Base-by-base conservation (phyloP, 2,888 invertebrate species). In the Spialia ferax region DNA sequence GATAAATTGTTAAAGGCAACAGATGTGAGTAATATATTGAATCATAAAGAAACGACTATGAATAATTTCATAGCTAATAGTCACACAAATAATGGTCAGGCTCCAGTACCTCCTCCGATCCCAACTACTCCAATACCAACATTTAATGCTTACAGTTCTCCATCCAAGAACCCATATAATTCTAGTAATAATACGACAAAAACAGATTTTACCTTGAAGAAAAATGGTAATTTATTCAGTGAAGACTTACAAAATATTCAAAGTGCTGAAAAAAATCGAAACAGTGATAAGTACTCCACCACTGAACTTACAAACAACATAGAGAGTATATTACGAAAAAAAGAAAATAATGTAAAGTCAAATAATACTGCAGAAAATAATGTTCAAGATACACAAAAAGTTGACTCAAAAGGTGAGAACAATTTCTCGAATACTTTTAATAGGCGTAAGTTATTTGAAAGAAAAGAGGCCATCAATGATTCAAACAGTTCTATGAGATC, bases 381-480 rank as follows among this genome's bases (percentile, higher is more conserved):
- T 15, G 77, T 73, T 70, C 75, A 80, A 61, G 87, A 87, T 54
- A 68, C 63, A 35, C 77, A 78, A 54, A 86, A 82, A 74, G 57
- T 78, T 29, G 91, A 91, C 62, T 61, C 76, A 45, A 86, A 86
- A 75, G 69, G 79, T 54, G 87, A 91, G 38, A 85, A 79, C n/a
- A 84, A 75, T 68, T 84, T 74, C 74, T 88, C 86, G 10, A 91
- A 89, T 71, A 92, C 91, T 2, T 74, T 91, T 61, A 89, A 80
- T 67, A 93, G 89, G 79, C 85, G 85, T 77, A 91, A 87, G 77
- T 70, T 91, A 23, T 91, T 92, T 73, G 91, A 93, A 80, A 89
- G 84, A 69, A 76, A 78, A 32, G 86, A 87, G 18, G 70, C 76
- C 10, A 64, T 77, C 22, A 83, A 77, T 57, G 77, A 78, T 35